phyloP scores from a whole-genome alignment of 2,888 invertebrate species.

The Argyresthia goedartella region DNA sequence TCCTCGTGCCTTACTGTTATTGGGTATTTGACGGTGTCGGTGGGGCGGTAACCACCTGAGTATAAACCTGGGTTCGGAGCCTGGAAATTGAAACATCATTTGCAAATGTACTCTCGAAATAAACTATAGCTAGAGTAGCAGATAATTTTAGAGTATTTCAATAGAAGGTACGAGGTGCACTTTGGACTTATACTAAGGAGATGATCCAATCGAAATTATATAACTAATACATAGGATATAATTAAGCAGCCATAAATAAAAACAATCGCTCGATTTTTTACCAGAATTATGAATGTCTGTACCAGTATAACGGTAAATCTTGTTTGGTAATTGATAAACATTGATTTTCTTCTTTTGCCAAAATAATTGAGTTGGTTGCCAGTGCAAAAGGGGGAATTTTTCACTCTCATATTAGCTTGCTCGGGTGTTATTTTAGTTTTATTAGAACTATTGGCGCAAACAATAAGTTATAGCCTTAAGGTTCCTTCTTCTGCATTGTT shows the following conservation, averaged over 20 bases:
- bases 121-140: background rate
- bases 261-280: background rate
- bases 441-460: too few species aligned
- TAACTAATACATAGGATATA: background rate
- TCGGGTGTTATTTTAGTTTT: too few species aligned
- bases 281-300: background rate
- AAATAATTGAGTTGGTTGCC: too few species aligned
- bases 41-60: conserved; percentile 46
- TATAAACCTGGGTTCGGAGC: conserved; percentile 52
- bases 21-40: conserved; percentile 31
- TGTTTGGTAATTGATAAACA: too few species aligned
- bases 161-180: background rate
- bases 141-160: background rate
- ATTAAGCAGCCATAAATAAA: background rate
- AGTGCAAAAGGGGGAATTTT: too few species aligned
- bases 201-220: background rate
- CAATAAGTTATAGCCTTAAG: too few species aligned
- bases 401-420: too few species aligned
- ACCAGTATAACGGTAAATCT: too few species aligned
- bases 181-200: background rate
- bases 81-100: conserved; percentile 58
- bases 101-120: conserved; percentile 10
- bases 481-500: too few species aligned
- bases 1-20: conserved; percentile 15
- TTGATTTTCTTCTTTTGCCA: too few species aligned